Percentiles rank a stretch among this genome's conserved stretches.
These are phyloP conservation scores for Spodoptera exigua DNA, from an alignment of 2,888 invertebrate genomes.

Conservation along the genomic window DNA sequence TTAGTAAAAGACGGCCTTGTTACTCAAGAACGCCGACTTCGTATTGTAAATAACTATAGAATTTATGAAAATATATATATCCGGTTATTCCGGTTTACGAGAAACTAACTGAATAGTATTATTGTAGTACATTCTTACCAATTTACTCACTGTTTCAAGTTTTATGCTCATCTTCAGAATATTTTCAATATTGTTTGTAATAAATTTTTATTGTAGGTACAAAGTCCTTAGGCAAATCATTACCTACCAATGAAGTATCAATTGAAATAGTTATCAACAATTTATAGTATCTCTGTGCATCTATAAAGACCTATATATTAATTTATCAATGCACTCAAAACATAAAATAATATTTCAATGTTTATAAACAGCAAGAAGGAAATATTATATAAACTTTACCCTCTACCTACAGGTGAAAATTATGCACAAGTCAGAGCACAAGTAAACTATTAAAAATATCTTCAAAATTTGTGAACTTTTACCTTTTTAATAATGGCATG, in stretches of 20 bases:
- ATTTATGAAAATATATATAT: slow-evolving; percentile 34
- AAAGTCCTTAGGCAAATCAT: not conserved
- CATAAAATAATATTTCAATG: no score
- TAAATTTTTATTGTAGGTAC: not conserved
- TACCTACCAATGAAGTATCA: no score
- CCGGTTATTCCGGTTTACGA: slow-evolving; percentile 42
- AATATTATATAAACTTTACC: no score
- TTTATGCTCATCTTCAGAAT: slow-evolving; percentile 1
- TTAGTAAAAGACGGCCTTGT: slow-evolving; percentile 17
- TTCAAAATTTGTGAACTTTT: no score
- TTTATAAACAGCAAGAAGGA: no score
- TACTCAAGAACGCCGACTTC: slow-evolving; percentile 33
- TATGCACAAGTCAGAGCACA: no score
- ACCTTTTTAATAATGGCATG: no score
- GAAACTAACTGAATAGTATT: slow-evolving; percentile 6
- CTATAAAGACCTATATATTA: no score
- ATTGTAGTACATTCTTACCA: slow-evolving; percentile 18
- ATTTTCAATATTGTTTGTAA: not conserved
- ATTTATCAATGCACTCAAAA: not conserved
- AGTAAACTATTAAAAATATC: no score
- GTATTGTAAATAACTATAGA: slow-evolving; percentile 36
- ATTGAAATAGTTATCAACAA: no score
- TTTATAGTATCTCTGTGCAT: no score
- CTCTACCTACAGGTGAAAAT: no score
- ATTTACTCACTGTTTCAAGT: not conserved